These are phyloP conservation scores for Dysmachus trigonus DNA, from an alignment of 2,888 invertebrate genomes.

Conservation along the genomic window DNA sequence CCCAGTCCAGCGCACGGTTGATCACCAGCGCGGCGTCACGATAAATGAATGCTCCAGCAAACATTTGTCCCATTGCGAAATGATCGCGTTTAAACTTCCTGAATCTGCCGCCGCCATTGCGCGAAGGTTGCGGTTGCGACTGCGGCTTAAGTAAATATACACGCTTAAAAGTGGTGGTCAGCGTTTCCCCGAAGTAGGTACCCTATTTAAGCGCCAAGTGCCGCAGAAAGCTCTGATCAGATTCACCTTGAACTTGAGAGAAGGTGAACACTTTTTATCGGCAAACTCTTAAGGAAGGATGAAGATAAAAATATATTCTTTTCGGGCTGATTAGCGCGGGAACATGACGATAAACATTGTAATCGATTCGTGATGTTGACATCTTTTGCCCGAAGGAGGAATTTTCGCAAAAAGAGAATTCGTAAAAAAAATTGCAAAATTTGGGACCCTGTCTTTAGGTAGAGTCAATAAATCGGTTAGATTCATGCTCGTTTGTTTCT, in stretches of 20 bases:
- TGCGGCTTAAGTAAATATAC: not conserved
- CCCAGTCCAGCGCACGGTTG: not conserved
- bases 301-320: not conserved
- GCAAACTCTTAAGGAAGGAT: not conserved
- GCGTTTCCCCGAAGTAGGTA: not conserved
- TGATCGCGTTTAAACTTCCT: not conserved
- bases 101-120: not conserved
- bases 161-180: not conserved
- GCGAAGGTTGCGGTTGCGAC: not conserved
- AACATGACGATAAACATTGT: not conserved
- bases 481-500: not conserved
- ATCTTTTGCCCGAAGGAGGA: not conserved
- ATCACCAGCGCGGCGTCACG: not conserved
- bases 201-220: not conserved
- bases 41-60: slow-evolving; percentile 8
- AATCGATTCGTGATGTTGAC: not conserved
- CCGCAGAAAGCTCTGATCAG: not conserved
- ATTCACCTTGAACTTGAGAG: slow-evolving; percentile 18
- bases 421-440: not conserved
- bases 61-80: slow-evolving; percentile 27
- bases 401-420: not conserved
- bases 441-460: not conserved
- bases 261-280: not conserved
- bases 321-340: not conserved
- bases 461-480: not conserved